A percentile compares a stretch with the other conserved stretches of the same genome.
phyloP scores from a whole-genome alignment of 2,797 vertebrate genomes.

The Lerista edwardsae region DNA sequence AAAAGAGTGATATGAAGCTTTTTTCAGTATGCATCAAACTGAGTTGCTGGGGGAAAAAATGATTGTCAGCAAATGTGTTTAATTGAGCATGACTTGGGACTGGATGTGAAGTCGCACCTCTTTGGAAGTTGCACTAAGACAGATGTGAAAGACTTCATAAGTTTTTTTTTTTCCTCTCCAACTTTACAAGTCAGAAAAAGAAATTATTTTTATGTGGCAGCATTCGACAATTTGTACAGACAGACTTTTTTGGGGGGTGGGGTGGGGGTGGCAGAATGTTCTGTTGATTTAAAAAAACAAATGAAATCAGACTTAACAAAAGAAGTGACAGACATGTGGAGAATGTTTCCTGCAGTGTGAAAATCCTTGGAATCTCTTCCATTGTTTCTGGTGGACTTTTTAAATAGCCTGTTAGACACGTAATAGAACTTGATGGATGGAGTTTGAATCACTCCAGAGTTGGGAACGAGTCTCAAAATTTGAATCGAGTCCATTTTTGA shows the following conservation, averaged over 20 bases:
- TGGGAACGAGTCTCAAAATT: too few relatives aligned
- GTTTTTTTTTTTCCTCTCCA: not conserved
- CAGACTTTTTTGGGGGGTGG: not conserved
- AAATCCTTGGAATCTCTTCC: not conserved
- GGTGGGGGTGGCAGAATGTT: not conserved
- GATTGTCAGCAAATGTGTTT: not conserved
- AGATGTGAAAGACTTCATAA: not conserved
- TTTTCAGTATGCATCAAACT: not conserved
- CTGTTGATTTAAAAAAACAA: slow-evolving; percentile 15
- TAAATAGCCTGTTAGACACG: not conserved
- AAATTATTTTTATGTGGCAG: not conserved
- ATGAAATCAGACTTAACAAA: slow-evolving; percentile 1
- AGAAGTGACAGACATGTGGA: slow-evolving; percentile 7
- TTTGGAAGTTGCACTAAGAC: not conserved
- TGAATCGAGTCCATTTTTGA: too few relatives aligned
- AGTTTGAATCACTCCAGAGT: not conserved
- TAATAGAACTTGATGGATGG: not conserved
- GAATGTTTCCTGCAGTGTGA: not conserved
- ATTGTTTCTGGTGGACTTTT: not conserved
- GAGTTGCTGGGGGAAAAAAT: not conserved
- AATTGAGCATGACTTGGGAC: rapidly evolving
- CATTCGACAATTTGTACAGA: slow-evolving; percentile 17
- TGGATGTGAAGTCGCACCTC: not conserved
- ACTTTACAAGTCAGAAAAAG: slow-evolving; percentile 24
- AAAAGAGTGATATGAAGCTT: not conserved